Conservation (phyloP, 2,113 vertebrate genomes). For the Heloderma charlesbogerti region DNA sequence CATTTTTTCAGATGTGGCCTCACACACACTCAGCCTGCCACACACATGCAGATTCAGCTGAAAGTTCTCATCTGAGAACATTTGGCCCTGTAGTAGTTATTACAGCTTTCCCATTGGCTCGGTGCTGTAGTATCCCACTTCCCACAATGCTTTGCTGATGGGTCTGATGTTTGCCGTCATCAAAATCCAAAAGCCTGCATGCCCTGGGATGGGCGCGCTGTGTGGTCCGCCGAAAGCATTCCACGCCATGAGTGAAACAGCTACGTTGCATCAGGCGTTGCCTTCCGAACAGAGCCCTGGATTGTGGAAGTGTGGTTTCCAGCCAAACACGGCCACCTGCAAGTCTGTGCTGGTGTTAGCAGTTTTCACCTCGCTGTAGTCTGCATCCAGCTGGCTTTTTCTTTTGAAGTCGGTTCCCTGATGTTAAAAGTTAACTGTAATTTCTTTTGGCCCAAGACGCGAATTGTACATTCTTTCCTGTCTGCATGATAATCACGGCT, state of each 20-base stretch:
- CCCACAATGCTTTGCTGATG: fast-evolving
- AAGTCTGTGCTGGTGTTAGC: slow-evolving; percentile 73
- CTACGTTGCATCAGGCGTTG: not conserved
- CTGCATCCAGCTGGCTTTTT: slow-evolving; percentile 73
- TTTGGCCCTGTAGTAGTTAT: not conserved
- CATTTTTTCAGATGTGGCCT: not conserved
- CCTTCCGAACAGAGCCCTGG: slow-evolving; percentile 28
- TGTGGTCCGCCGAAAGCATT: fast-evolving
- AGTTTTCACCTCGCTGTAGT: slow-evolving; percentile 68
- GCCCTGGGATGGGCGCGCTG: fast-evolving
- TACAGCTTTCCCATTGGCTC: fast-evolving
- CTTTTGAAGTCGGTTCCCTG: slow-evolving; percentile 77
- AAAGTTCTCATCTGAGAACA: not conserved
- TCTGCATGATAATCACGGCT: slow-evolving; percentile 70
- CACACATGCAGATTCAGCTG: no score
- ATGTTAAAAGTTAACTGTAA: slow-evolving; percentile 75
- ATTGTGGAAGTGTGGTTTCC: slow-evolving; percentile 33
- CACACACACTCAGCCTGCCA: no score
- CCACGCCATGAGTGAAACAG: not conserved
- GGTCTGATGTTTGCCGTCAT: fast-evolving
- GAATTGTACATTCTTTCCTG: slow-evolving; percentile 71
- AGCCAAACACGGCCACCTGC: slow-evolving; percentile 75
- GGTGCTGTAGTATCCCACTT: not conserved
- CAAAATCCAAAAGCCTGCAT: fast-evolving
- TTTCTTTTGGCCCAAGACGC: slow-evolving; percentile 71